These are phyloP conservation scores for Phalloptychus januarius DNA, from an alignment of 2,797 vertebrate genomes.

Conservation along the genomic window DNA sequence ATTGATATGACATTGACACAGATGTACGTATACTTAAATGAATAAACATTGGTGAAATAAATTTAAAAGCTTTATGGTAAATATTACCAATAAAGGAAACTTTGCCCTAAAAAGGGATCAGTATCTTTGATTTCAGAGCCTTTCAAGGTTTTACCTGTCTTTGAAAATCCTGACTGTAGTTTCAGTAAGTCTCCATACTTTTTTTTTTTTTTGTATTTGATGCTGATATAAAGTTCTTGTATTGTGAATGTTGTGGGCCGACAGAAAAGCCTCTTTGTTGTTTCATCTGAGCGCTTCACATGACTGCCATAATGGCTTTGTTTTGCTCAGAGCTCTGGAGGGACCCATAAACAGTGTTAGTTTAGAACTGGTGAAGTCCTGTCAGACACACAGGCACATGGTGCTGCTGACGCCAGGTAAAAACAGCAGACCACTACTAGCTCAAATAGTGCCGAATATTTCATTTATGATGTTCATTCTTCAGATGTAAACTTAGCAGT, in stretches of 20 bases:
- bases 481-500: background rate
- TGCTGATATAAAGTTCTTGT: constrained; percentile 14
- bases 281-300: constrained; percentile 61
- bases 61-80: background rate
- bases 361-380: constrained; percentile 32
- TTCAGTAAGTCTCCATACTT: background rate
- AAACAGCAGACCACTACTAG: background rate
- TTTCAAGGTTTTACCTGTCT: background rate
- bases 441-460: background rate
- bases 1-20: background rate
- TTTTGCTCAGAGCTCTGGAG: constrained; percentile 39
- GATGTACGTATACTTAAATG: background rate
- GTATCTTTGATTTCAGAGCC: background rate
- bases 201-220: background rate
- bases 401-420: constrained; percentile 35
- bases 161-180: background rate
- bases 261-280: constrained; percentile 59
- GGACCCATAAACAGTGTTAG: constrained; percentile 35
- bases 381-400: constrained; percentile 8
- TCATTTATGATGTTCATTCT: background rate
- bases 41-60: background rate
- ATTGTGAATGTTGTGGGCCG: constrained; percentile 39
- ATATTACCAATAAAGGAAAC: background rate
- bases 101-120: background rate
- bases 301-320: constrained; percentile 64